Conservation (phyloP, 2,797 vertebrate genomes). For the Poeciliopsis presidionis region DNA sequence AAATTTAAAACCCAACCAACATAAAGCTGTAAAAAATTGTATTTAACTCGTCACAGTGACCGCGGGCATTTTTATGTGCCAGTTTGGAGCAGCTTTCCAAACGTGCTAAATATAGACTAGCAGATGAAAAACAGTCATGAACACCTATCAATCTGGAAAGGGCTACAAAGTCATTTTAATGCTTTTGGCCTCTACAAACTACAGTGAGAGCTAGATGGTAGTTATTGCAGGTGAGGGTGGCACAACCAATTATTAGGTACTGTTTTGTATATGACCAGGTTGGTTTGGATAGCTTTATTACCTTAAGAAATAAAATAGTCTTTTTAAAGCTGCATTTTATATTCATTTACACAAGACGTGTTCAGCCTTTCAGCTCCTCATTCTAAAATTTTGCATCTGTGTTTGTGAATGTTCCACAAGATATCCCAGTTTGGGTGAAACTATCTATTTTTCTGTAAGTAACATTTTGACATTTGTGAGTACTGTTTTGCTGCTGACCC, state of each 20-base stretch:
- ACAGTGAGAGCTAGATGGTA: not conserved
- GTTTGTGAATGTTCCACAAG: not conserved
- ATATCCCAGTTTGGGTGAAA: not conserved
- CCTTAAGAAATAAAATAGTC: not conserved
- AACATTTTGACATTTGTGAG: not conserved
- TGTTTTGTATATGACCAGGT: not conserved
- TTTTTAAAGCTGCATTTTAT: not conserved
- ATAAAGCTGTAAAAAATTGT: no score
- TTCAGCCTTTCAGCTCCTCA: not conserved
- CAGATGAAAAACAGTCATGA: not conserved
- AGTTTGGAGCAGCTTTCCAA: no score
- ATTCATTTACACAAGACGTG: not conserved
- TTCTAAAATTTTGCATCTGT: not conserved
- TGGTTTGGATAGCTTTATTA: not conserved
- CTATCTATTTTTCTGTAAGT: not conserved
- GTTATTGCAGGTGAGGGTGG: not conserved
- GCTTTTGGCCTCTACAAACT: not conserved
- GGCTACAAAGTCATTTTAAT: not conserved
- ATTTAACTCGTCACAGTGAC: no score
- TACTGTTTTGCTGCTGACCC: not conserved
- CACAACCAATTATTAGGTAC: not conserved
- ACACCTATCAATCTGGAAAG: not conserved
- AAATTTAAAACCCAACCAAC: no score
- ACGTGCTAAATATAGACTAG: no score
- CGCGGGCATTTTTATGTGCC: no score